Evolutionary conservation across 1,140 invertebrate species (phyloP).

Genomic region (Chymomyza costata): DNA sequence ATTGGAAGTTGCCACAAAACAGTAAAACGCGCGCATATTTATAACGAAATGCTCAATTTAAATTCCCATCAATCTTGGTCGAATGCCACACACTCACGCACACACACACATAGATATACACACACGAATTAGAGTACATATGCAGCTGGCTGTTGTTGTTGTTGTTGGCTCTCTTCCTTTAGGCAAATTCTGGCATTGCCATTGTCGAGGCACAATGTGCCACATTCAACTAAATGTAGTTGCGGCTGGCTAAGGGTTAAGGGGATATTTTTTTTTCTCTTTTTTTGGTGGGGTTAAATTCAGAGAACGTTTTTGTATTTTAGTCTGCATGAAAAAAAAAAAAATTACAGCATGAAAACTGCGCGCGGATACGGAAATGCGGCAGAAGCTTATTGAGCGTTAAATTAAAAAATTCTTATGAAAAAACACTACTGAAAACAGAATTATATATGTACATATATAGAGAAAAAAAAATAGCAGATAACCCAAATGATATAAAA

Average conservation of each 20-base stretch:
- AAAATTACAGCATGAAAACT: conserved; percentile 19
- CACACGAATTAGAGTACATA: conserved; percentile 6
- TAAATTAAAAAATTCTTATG: conserved; percentile 73
- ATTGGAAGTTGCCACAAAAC: conserved; percentile 51
- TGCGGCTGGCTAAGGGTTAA: neutral
- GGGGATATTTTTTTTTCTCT: neutral
- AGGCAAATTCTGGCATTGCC: conserved; percentile 8
- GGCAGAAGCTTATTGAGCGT: conserved; percentile 70
- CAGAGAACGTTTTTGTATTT: conserved; percentile 33
- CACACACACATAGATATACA: conserved; percentile 24
- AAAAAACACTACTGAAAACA: conserved; percentile 27
- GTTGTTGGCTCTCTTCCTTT: conserved; percentile 9
- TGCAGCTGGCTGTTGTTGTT: neutral
- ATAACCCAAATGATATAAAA: conserved; percentile 11
- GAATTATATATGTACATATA: conserved; percentile 3
- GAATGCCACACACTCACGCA: conserved; percentile 28
- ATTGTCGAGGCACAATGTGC: conserved; percentile 9
- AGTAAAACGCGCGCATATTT: conserved; percentile 71
- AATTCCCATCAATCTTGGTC: conserved; percentile 69
- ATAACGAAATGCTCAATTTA: conserved; percentile 74
- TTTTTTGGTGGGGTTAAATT: conserved; percentile 9
- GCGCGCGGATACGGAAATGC: conserved; percentile 36
- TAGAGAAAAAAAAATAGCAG: conserved; percentile 5
- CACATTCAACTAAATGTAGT: conserved; percentile 24
- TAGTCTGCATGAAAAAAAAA: conserved; percentile 31